Conservation (phyloP, 2,888 invertebrate species). For the Notocelia uddmanniana region DNA sequence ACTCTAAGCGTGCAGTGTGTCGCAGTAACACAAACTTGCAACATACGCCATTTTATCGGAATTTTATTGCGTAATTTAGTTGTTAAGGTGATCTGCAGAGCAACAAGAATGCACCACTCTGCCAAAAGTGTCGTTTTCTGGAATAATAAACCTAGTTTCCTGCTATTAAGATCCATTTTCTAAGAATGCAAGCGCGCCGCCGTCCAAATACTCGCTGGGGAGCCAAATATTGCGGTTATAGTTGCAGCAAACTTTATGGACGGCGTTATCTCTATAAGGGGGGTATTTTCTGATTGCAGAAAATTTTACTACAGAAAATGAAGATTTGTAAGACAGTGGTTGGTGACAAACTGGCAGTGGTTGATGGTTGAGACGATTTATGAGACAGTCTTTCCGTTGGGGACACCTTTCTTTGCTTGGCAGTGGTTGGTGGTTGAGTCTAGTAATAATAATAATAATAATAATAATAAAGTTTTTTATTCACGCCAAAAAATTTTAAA, state of each 20-base stretch:
- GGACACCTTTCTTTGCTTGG: too few relatives aligned
- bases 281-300: background rate
- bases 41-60: background rate
- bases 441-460: too few relatives aligned
- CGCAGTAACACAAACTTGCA: background rate
- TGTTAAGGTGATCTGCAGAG: conserved; percentile 22
- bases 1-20: too few relatives aligned
- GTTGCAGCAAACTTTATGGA: background rate
- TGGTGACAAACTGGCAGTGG: too few relatives aligned
- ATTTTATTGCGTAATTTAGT: conserved; percentile 36
- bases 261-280: background rate
- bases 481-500: too few relatives aligned
- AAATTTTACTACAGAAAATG: background rate
- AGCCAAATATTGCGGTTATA: conserved; percentile 8
- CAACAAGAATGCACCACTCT: conserved; percentile 10
- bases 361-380: too few relatives aligned
- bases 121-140: conserved; percentile 22
- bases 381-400: too few relatives aligned
- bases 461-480: too few relatives aligned
- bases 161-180: background rate
- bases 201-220: background rate
- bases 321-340: too few relatives aligned
- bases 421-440: too few relatives aligned
- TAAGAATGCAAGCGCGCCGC: background rate
- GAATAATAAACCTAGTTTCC: background rate